phyloP scores from a whole-genome alignment of 1,140 invertebrate species.

The Bombus terrestris region DNA sequence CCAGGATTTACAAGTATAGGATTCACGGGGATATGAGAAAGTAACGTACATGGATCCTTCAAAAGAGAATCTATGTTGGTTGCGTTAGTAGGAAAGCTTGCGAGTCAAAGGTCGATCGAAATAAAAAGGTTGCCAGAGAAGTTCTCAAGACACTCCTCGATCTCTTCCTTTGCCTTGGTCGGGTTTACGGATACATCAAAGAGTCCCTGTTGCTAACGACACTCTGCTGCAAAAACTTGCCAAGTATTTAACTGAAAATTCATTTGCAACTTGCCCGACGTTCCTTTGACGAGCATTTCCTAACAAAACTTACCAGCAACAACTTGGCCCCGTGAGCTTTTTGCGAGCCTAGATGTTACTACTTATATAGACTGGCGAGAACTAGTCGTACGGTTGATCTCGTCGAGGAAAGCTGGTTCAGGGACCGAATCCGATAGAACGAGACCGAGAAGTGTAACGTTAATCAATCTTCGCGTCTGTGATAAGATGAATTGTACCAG shows the following conservation, averaged over 20 bases:
- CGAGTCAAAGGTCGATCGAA: slow-evolving; percentile 33
- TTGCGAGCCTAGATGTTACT: background rate
- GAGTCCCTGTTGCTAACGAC: background rate
- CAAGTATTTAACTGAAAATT: slow-evolving; percentile 41
- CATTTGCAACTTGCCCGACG: background rate
- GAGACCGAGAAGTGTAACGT: slow-evolving; percentile 47
- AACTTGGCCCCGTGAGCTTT: background rate
- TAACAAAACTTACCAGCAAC: background rate
- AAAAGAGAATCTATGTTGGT: background rate
- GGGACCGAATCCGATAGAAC: slow-evolving; percentile 37
- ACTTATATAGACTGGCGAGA: background rate
- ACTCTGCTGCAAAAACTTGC: slow-evolving; percentile 6
- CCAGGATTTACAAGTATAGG: background rate
- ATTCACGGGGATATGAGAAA: background rate
- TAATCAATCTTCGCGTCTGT: slow-evolving; percentile 52
- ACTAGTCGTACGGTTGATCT: slow-evolving; percentile 29
- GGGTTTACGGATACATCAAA: slow-evolving; percentile 33
- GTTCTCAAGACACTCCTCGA: slow-evolving; percentile 22
- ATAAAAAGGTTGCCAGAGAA: slow-evolving; percentile 29
- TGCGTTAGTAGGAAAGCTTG: background rate
- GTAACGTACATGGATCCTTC: background rate
- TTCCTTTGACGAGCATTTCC: background rate
- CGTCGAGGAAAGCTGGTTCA: slow-evolving; percentile 51
- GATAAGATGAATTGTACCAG: slow-evolving; percentile 48
- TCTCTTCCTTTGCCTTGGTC: background rate